Evolutionary conservation across 64 coral and sea anemone species (phyloP).

Genomic region (Porites lutea): DNA sequence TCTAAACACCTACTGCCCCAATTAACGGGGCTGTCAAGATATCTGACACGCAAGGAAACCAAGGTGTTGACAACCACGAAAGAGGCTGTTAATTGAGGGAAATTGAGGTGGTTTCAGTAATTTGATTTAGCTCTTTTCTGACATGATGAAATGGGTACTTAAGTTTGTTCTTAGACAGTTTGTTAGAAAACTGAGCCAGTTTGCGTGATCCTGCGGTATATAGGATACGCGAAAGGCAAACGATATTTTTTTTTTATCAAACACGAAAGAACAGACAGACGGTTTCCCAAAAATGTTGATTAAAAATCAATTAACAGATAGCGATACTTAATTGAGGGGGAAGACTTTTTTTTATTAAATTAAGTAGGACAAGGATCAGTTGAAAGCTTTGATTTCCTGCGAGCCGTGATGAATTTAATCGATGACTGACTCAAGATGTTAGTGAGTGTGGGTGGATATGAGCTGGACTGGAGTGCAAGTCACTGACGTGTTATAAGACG

Average conservation of each 20-base stretch:
- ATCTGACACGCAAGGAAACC: neutral
- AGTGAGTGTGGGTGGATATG: too few relatives aligned
- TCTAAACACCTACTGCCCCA: neutral
- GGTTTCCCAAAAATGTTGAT: neutral
- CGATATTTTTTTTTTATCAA: neutral
- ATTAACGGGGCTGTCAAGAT: neutral
- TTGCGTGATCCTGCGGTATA: neutral
- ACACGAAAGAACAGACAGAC: neutral
- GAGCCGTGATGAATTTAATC: too few relatives aligned
- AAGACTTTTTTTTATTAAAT: constrained; percentile 5
- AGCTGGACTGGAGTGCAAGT: too few relatives aligned
- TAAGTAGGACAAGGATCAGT: neutral
- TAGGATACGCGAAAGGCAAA: neutral
- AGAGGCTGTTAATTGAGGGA: constrained; percentile 1
- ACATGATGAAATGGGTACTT: neutral
- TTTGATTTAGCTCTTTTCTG: neutral
- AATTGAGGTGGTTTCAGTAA: neutral
- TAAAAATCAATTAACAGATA: neutral
- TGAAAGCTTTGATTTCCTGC: neutral
- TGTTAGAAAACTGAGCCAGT: neutral
- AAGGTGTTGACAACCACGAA: constrained; percentile 15
- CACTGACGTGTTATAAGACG: too few relatives aligned
- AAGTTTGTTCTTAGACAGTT: neutral
- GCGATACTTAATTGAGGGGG: neutral
- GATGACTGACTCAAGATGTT: too few relatives aligned